Evolutionary conservation across 2,888 invertebrate genomes (phyloP).

Genomic region (Metellina segmentata): DNA sequence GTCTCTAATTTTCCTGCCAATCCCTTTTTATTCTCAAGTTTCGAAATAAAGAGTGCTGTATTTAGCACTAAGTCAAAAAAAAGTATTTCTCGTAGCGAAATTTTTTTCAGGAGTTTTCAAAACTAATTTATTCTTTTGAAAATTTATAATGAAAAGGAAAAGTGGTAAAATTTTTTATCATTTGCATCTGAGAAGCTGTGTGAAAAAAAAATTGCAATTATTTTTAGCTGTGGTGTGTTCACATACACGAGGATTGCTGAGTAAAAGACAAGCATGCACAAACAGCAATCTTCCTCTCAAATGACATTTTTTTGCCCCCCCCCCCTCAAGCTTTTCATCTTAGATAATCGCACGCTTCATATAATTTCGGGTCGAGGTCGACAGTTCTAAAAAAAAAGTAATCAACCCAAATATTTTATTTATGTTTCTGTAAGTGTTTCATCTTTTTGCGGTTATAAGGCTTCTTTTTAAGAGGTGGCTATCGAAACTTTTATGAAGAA

Average conservation of each 20-base stretch:
- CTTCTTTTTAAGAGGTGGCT: not conserved
- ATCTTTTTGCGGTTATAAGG: not conserved
- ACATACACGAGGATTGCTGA: not conserved
- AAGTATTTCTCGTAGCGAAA: not conserved
- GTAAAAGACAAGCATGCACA: constrained; percentile 19
- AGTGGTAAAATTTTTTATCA: constrained; percentile 47
- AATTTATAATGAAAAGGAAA: constrained; percentile 50
- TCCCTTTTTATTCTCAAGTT: not conserved
- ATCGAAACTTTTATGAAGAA: not conserved
- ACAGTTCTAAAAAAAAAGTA: constrained; percentile 7
- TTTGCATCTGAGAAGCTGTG: constrained; percentile 23
- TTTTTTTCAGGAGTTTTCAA: constrained; percentile 29
- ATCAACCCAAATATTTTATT: not conserved
- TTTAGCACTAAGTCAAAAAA: not conserved
- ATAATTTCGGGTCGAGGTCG: constrained; percentile 15
- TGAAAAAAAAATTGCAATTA: constrained; percentile 36
- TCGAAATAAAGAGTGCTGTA: not conserved
- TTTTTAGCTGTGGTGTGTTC: constrained; percentile 25
- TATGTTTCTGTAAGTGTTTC: not conserved
- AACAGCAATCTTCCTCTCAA: constrained; percentile 31
- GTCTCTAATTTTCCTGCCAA: not conserved
- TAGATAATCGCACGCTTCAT: constrained; percentile 12
- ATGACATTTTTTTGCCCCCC: constrained; percentile 6
- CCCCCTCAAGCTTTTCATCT: constrained; percentile 21
- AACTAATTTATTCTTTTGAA: constrained; percentile 55